phyloP scores from a whole-genome alignment of 2,797 vertebrate genomes.

The Merluccius polli region DNA sequence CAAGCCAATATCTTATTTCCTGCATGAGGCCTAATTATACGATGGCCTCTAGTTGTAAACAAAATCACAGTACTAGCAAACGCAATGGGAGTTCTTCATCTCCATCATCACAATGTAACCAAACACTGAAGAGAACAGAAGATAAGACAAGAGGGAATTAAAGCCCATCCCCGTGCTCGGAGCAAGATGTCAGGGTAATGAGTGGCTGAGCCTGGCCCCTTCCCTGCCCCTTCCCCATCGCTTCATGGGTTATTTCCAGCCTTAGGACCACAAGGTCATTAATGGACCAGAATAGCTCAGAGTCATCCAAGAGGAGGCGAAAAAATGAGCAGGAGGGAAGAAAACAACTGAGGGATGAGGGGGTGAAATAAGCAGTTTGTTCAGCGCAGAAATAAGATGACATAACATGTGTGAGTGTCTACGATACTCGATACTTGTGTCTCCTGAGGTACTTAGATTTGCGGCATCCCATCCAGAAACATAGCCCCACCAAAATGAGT shows the following conservation, averaged over 20 bases:
- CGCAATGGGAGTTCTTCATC: background rate
- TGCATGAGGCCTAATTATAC: background rate
- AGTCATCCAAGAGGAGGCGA: conserved; percentile 18
- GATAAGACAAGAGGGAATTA: background rate
- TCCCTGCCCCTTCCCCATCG: conserved; percentile 19
- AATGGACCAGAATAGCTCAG: conserved; percentile 33
- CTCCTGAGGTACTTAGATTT: background rate
- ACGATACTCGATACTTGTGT: background rate
- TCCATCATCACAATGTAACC: background rate
- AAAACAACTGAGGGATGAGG: background rate
- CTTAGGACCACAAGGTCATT: conserved; percentile 31
- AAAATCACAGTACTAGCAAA: background rate
- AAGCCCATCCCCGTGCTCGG: background rate
- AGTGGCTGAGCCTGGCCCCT: conserved; percentile 6
- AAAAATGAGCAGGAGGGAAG: conserved; percentile 7
- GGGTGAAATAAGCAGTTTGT: background rate
- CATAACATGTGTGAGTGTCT: background rate
- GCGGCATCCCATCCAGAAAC: background rate
- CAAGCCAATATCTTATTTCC: background rate
- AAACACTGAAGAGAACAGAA: background rate
- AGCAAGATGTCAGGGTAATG: background rate
- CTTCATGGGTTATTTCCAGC: conserved; percentile 43
- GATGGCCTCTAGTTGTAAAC: background rate
- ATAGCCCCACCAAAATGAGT: background rate
- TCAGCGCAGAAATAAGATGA: background rate